These are phyloP conservation scores for Leptocoma aspasia DNA, from an alignment of 2,113 vertebrate genomes.

Conservation along the genomic window DNA sequence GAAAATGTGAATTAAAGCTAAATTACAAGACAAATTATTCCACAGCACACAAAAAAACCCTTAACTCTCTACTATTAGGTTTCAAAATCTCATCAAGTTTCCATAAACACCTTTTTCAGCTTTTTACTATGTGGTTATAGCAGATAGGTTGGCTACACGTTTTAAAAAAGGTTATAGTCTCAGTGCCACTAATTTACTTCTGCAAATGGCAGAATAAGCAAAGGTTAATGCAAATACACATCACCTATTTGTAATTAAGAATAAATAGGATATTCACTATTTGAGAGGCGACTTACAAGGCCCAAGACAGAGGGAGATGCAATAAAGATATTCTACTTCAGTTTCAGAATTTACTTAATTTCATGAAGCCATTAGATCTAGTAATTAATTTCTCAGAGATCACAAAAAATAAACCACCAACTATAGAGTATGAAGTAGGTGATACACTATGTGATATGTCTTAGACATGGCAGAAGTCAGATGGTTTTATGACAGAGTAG, in stretches of 20 bases:
- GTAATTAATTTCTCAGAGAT: neutral
- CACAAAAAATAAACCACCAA: neutral
- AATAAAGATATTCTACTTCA: neutral
- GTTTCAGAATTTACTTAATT: neutral
- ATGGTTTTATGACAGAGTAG: neutral
- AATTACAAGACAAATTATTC: conserved; percentile 75
- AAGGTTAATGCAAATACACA: neutral
- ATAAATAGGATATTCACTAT: neutral
- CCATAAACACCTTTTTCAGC: neutral
- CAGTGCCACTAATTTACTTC: neutral
- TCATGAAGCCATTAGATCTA: neutral
- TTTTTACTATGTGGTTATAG: neutral
- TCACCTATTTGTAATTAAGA: neutral
- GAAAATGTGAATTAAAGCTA: conserved; percentile 79
- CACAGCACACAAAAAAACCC: neutral
- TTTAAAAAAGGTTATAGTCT: neutral
- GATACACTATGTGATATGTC: neutral
- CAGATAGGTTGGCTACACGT: neutral
- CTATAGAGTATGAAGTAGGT: neutral
- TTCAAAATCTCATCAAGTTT: neutral
- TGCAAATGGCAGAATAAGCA: neutral
- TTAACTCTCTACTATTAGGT: conserved; percentile 20
- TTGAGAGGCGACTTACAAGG: neutral
- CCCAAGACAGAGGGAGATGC: neutral
- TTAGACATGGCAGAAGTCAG: neutral